Evolutionary conservation across 1,140 invertebrate genomes (phyloP).

Genomic region (Homarus americanus): DNA sequence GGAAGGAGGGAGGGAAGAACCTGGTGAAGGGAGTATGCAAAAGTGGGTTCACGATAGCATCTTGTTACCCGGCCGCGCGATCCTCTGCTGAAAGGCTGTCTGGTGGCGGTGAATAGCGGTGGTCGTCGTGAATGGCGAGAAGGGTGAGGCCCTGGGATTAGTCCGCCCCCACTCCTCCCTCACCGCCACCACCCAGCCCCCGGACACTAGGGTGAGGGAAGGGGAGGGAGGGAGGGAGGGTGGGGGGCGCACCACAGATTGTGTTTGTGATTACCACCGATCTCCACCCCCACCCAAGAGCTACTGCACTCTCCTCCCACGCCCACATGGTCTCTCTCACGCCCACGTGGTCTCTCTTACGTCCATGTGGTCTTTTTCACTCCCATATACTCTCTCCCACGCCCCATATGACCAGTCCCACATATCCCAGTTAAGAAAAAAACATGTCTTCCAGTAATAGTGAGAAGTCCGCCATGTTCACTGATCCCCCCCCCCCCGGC

Average conservation of each 20-base stretch:
- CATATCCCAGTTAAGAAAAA: too few relatives aligned
- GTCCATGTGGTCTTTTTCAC: not conserved
- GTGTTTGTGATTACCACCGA: not conserved
- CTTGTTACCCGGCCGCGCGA: slow-evolving; percentile 26
- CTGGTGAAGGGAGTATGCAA: slow-evolving; percentile 39
- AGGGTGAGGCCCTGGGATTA: slow-evolving; percentile 11
- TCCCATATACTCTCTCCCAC: not conserved
- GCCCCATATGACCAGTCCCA: not conserved
- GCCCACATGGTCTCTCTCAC: not conserved
- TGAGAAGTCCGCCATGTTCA: too few relatives aligned
- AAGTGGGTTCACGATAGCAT: slow-evolving; percentile 34
- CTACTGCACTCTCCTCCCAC: not conserved
- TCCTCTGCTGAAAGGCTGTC: not conserved
- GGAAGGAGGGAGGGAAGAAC: not conserved
- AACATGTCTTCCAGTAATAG: too few relatives aligned
- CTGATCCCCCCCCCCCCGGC: too few relatives aligned
- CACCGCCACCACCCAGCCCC: not conserved
- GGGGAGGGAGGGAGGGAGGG: not conserved
- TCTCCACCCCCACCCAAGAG: not conserved
- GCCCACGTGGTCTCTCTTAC: not conserved
- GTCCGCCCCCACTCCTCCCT: not conserved
- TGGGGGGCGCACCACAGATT: not conserved
- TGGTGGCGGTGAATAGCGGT: slow-evolving; percentile 28
- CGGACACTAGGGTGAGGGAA: too few relatives aligned
- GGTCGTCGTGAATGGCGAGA: slow-evolving; percentile 26